These are phyloP conservation scores for Lacerta bilineata DNA, from an alignment of 2,797 vertebrate genomes.

Conservation along the genomic window DNA sequence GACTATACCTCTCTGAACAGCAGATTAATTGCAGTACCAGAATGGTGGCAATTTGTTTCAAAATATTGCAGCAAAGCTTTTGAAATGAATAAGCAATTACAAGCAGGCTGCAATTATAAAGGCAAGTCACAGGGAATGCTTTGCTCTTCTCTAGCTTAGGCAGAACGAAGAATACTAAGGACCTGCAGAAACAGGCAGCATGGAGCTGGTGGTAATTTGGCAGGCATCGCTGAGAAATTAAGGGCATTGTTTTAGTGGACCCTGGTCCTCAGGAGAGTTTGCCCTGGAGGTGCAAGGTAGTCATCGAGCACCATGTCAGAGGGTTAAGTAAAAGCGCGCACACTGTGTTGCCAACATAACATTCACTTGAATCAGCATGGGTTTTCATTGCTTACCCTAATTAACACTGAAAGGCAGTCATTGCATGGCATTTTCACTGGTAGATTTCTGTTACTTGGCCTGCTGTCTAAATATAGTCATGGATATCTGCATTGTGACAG, in stretches of 20 bases:
- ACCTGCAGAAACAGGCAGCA: conserved; percentile 71
- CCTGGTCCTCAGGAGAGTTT: conserved; percentile 57
- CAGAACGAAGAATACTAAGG: conserved; percentile 67
- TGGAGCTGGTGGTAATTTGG: conserved; percentile 71
- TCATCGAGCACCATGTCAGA: conserved; percentile 67
- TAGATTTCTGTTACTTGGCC: background rate
- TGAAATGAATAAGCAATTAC: conserved; percentile 78
- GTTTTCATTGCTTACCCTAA: conserved; percentile 64
- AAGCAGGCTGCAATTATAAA: conserved; percentile 73
- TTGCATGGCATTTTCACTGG: conserved; percentile 47
- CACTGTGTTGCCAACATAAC: conserved; percentile 46
- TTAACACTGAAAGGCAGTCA: conserved; percentile 60
- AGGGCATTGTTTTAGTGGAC: conserved; percentile 56
- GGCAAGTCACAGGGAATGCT: conserved; percentile 61
- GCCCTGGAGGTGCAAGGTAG: conserved; percentile 58
- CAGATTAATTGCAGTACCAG: conserved; percentile 75
- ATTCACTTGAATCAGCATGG: conserved; percentile 60
- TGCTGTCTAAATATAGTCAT: background rate
- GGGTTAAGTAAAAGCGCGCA: conserved; percentile 51
- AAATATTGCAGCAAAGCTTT: conserved; percentile 79
- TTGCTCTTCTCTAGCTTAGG: conserved; percentile 60
- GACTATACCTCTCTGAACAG: conserved; percentile 76
- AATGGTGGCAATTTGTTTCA: conserved; percentile 79
- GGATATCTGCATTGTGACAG: conserved; percentile 10
- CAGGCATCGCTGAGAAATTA: conserved; percentile 72